These are phyloP conservation scores for Lamprologus sp. DNA, from an alignment of 2,113 vertebrate genomes.

Conservation along the genomic window DNA sequence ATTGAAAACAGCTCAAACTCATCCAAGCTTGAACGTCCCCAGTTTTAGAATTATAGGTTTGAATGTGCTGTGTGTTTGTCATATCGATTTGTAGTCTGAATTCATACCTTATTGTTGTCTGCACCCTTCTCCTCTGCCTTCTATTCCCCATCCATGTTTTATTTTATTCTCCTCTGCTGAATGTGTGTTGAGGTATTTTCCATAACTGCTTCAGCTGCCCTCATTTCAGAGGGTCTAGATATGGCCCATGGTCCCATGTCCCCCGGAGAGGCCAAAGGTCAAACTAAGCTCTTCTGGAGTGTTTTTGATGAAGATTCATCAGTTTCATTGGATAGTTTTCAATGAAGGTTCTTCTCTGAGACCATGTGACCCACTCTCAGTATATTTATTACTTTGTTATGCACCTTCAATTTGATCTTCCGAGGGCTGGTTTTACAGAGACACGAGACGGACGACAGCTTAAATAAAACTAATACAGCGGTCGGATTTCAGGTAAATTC, in stretches of 20 bases:
- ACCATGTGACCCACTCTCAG: not conserved
- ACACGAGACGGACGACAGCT: rapidly evolving
- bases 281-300: not conserved
- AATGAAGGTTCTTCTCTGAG: not conserved
- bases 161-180: not conserved
- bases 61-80: not conserved
- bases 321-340: not conserved
- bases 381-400: not conserved
- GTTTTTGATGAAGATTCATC: not conserved
- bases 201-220: not conserved
- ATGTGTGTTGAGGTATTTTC: not conserved
- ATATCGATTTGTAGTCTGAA: not conserved
- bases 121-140: not conserved
- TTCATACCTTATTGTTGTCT: not conserved
- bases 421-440: not conserved
- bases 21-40: not conserved
- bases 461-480: not conserved
- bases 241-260: not conserved
- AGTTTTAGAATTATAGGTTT: not conserved
- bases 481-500: not conserved
- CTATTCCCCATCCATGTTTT: not conserved
- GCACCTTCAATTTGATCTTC: not conserved
- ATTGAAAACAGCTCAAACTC: not conserved
- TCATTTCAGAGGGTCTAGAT: not conserved
- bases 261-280: not conserved